Base-by-base conservation (phyloP, 2,113 vertebrate genomes). In the Myodes glareolus region DNA sequence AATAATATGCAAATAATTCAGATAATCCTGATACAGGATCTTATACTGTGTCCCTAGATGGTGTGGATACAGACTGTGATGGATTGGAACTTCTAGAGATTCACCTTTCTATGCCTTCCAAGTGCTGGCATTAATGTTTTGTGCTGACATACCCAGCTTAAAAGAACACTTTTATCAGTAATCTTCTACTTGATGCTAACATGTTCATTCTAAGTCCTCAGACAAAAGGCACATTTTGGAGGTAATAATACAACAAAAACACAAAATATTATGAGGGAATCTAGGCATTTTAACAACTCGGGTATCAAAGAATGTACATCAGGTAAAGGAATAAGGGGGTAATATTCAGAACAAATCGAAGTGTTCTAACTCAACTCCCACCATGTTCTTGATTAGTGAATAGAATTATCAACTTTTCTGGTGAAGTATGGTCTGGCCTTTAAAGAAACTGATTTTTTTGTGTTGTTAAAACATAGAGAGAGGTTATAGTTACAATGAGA, bases 1-100 rank as follows among this genome's bases (percentile, higher is more conserved):
- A 97, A 97, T 21, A 95, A 39, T 96, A 65, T 68, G 45, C 72
- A 85, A 45, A 82, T 5, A 85, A 2, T 75, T 77, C 1, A 63
- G 78, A 81, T 86, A n/a, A n/a, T 16, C 50, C 33, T 55, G 78
- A 81, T 23, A n/a, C 33, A 81, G 10, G 36, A 23, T 81, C 33
- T n/a, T 55, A n/a, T 1, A 12, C 33, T 81, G 19, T 13, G 11
- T 2, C 0, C 10, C 33, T 81, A 21, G 19, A n/a, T 23, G 50
- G 9, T 80, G 50, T 80, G 33, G 1, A n/a, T 19, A 0, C 5
- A 33, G 13, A 80, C 47, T 80, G 50, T 52, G 25, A 36, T 75
- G 47, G 29, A 5, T 3, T 42, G 39, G 16, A 31, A 58, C 87
- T 12, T 72, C 63, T 25, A 23, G n/a, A 72, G 29, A 80, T 58